Conservation (phyloP, 2,797 vertebrate species). For the Coreius guichenoti region DNA sequence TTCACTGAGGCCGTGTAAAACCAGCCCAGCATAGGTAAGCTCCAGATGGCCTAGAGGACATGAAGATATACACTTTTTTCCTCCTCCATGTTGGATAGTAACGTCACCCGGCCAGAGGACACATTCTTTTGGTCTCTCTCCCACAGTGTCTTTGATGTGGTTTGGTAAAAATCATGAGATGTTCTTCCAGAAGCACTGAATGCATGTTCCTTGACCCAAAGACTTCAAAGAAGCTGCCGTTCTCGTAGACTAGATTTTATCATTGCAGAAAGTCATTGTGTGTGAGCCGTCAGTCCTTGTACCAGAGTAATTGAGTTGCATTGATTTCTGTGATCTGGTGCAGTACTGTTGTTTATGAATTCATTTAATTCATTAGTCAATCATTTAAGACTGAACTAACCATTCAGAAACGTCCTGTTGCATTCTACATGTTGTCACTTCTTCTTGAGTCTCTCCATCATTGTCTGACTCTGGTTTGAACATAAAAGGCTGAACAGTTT, state of each 20-base stretch:
- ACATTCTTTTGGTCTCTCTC: conserved; percentile 8
- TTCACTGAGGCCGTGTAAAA: conserved; percentile 18
- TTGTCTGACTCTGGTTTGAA: too few relatives aligned
- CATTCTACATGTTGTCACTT: too few relatives aligned
- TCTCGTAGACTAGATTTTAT: neutral
- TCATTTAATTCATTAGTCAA: neutral
- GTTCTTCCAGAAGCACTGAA: neutral
- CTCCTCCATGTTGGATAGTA: conserved; percentile 45
- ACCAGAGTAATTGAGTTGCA: conserved; percentile 42
- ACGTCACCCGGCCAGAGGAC: neutral
- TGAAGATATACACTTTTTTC: neutral
- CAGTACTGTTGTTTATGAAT: conserved; percentile 35
- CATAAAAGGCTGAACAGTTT: too few relatives aligned
- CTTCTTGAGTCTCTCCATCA: too few relatives aligned
- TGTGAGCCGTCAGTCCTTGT: neutral
- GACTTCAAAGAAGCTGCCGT: neutral
- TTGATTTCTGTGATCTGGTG: conserved; percentile 38
- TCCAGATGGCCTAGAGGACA: conserved; percentile 48
- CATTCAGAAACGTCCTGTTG: too few relatives aligned
- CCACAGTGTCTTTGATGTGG: conserved; percentile 7
- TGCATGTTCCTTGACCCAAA: neutral
- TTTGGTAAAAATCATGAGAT: neutral
- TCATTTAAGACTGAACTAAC: neutral
- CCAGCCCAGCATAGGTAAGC: conserved; percentile 45
- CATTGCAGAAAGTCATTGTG: neutral